Base-by-base conservation (phyloP, 2,113 vertebrate genomes). In the Hiodon tergisus region DNA sequence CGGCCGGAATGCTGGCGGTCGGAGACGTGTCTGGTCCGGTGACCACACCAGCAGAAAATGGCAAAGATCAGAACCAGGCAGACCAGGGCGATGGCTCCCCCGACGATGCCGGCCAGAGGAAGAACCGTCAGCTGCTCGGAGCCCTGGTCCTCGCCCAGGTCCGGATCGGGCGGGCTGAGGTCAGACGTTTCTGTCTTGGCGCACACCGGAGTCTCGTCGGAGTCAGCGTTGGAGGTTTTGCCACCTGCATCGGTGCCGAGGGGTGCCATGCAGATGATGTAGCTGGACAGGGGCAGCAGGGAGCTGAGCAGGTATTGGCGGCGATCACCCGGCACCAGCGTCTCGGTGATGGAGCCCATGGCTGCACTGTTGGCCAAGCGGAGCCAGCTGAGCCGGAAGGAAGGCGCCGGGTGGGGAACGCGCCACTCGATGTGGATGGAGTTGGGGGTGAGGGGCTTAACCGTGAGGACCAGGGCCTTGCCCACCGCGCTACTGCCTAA, bases 261-360 rank as follows among this genome's bases (percentile, higher is more conserved):
- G 13, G 94, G 93, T 69, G 94, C 92, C 92, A 96, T 93, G 82
- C 95, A 97, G 81, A 98, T 95, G 77, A 95, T 90, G 77, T 98
- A 98, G 81, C 92, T 92, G 50, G 95, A 95, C 67, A 88, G 90
- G 14, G 95, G 94, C 68, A 96, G 93, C 76, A 98, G 80, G 2
- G 94, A 91, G 0, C 92, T 94, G 31, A 98, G 90, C 50, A 96
- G 86, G 81, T 97, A 97, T 81, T 96, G 94, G 0, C 94, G 92
- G 50, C 92, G 91, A 67, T 98, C 96, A 0, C 94, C 95, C 67
- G 92, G 87, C 71, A 98, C 96, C 74, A 97, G 81, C 0, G 96
- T 97, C 88, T 98, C 96, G 0, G 95, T 97, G 72, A 96, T 96
- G 31, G 94, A 95, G 17, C 94, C 95, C 82, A 94, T 91, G 2